Conservation (phyloP, 92 coral and sea anemone genomes). For the Porites lobata region DNA sequence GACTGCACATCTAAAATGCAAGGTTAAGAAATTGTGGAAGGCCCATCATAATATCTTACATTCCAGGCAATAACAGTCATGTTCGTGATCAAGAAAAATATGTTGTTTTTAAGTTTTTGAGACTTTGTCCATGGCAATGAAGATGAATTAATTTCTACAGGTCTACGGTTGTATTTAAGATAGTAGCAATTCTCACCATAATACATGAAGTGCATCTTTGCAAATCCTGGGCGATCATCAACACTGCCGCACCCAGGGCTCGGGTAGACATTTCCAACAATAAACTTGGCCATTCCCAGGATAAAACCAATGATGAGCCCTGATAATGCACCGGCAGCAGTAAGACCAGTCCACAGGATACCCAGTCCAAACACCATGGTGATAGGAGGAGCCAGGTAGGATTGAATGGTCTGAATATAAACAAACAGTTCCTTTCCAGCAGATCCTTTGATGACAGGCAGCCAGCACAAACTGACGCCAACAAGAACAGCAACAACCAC, state of each 20-base stretch:
- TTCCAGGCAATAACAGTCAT: too few relatives aligned
- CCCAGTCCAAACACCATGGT: constrained; percentile 93
- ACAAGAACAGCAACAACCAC: constrained; percentile 83
- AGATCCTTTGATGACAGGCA: constrained; percentile 92
- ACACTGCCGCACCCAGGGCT: constrained; percentile 82
- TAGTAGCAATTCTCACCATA: constrained; percentile 73
- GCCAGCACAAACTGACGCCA: constrained; percentile 87
- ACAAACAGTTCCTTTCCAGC: constrained; percentile 90
- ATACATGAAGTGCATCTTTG: constrained; percentile 93
- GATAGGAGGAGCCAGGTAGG: constrained; percentile 95
- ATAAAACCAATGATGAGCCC: constrained; percentile 83
- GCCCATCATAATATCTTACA: too few relatives aligned
- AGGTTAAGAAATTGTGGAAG: too few relatives aligned
- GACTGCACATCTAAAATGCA: too few relatives aligned
- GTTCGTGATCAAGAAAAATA: too few relatives aligned
- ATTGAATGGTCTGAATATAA: constrained; percentile 96
- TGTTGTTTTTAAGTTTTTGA: too few relatives aligned
- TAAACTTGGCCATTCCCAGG: constrained; percentile 89
- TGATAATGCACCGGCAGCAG: constrained; percentile 87
- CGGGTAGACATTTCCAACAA: constrained; percentile 81
- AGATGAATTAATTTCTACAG: too few relatives aligned
- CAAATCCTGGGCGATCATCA: constrained; percentile 93
- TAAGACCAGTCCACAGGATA: constrained; percentile 98
- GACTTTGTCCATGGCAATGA: too few relatives aligned
- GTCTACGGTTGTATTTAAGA: too few relatives aligned